phyloP scores from a whole-genome alignment of 2,113 vertebrate species.

The Pipra filicauda region DNA sequence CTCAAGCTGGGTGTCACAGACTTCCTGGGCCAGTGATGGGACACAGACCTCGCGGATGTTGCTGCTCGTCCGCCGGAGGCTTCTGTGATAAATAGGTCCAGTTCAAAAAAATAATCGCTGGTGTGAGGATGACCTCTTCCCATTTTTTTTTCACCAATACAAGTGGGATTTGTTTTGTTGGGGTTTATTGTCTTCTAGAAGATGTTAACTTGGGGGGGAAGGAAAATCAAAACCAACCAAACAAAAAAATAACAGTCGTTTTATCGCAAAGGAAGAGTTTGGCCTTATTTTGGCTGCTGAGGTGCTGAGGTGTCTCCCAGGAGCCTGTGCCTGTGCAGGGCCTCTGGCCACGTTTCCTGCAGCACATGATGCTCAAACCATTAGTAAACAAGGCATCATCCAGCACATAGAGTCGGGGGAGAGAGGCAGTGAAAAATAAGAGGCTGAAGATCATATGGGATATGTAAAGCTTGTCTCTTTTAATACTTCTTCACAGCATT shows the following conservation, averaged over 20 bases:
- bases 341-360: not conserved
- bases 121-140: not conserved
- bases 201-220: not conserved
- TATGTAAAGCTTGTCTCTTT: not conserved
- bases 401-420: not conserved
- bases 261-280: not conserved
- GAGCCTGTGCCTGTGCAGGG: not conserved
- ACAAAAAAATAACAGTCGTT: rapidly evolving
- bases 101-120: not conserved
- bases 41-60: not conserved
- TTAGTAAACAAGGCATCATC: not conserved
- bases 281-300: not conserved
- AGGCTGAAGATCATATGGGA: not conserved
- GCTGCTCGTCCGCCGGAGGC: not conserved
- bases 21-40: not conserved
- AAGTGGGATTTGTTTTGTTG: not conserved
- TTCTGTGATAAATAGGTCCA: not conserved
- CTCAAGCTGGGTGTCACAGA: slow-evolving; percentile 6
- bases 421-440: not conserved
- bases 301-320: rapidly evolving
- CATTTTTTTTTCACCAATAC: not conserved
- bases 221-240: not conserved
- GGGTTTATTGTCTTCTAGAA: not conserved
- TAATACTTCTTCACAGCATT: not conserved
- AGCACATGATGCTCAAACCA: rapidly evolving